Conservation (phyloP, 2,888 invertebrate species). For the Anorthoa munda region DNA sequence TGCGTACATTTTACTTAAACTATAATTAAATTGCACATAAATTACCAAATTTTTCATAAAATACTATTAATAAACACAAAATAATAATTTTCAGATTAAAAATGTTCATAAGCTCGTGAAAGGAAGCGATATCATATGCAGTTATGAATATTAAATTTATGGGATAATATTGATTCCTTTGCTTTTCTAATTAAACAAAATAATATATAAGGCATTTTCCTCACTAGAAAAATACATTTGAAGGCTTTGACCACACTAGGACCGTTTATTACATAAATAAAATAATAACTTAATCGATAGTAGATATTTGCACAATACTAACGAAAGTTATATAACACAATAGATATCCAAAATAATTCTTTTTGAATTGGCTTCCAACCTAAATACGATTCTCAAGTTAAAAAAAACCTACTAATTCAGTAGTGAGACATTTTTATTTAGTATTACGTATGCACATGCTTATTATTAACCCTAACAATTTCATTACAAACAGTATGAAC, state of each 20-base stretch:
- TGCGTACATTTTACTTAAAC: neutral
- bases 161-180: too few species aligned
- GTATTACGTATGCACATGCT: slow-evolving; percentile 55
- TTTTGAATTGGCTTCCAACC: too few species aligned
- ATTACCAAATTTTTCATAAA: neutral
- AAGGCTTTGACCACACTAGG: too few species aligned
- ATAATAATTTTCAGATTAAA: neutral
- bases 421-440: too few species aligned
- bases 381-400: too few species aligned
- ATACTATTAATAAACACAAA: neutral
- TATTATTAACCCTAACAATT: slow-evolving; percentile 64
- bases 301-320: too few species aligned
- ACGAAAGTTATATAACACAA: too few species aligned
- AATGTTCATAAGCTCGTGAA: neutral
- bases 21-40: neutral
- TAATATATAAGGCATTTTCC: neutral
- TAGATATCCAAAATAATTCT: too few species aligned
- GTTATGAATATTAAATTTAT: neutral
- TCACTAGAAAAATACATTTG: too few species aligned
- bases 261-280: too few species aligned
- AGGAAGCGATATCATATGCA: neutral
- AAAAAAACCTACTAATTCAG: neutral
- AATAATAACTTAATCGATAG: too few species aligned
- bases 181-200: neutral
- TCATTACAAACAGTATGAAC: slow-evolving; percentile 62